These are phyloP conservation scores for Archips xylosteana DNA, from an alignment of 2,888 invertebrate species.

Conservation along the genomic window DNA sequence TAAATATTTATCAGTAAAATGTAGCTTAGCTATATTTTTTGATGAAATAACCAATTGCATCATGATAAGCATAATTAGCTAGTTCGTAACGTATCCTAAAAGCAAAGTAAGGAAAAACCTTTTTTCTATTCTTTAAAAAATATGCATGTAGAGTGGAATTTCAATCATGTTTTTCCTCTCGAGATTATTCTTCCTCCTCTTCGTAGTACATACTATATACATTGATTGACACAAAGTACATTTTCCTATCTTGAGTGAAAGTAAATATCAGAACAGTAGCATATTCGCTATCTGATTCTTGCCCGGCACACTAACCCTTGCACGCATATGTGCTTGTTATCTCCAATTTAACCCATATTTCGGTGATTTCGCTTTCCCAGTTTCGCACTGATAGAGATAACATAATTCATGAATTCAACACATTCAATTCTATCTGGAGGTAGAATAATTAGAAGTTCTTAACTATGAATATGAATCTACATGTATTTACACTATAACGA, in stretches of 20 bases:
- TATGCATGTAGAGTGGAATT: background rate
- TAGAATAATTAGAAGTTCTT: background rate
- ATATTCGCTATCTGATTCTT: constrained; percentile 28
- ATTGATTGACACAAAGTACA: background rate
- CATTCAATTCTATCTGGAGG: background rate
- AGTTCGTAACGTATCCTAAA: background rate
- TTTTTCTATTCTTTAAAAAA: background rate
- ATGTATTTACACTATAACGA: background rate
- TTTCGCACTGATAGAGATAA: constrained; percentile 22
- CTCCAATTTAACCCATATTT: constrained; percentile 24
- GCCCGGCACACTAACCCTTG: constrained; percentile 36
- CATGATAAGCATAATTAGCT: background rate
- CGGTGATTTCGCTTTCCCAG: constrained; percentile 23
- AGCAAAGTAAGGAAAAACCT: no score
- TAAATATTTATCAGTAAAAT: constrained; percentile 4
- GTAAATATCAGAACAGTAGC: background rate
- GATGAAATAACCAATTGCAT: constrained; percentile 5
- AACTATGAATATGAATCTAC: constrained; percentile 4
- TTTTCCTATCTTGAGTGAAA: background rate
- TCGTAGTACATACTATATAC: background rate
- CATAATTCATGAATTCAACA: background rate
- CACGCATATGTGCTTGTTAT: constrained; percentile 16
- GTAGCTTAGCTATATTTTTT: constrained; percentile 1
- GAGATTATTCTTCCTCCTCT: background rate
- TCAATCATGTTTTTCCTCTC: background rate